phyloP scores from a whole-genome alignment of 2,113 vertebrate genomes.

The Benitochromis conjunctus region DNA sequence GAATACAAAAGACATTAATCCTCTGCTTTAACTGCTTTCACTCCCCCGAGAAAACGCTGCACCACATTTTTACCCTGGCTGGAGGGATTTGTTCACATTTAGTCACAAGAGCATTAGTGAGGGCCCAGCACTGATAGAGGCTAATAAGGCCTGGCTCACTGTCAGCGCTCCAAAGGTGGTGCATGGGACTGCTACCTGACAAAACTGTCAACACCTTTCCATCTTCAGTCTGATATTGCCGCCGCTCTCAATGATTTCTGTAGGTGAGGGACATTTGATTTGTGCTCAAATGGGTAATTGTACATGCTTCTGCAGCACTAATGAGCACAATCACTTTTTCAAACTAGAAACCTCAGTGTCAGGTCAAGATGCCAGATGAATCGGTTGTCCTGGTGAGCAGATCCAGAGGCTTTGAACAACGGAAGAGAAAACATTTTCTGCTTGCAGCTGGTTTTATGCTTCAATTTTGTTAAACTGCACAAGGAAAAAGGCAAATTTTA shows the following conservation, averaged over 20 bases:
- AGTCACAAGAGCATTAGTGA: neutral
- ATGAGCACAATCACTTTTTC: neutral
- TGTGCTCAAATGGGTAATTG: neutral
- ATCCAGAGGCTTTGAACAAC: neutral
- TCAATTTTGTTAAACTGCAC: neutral
- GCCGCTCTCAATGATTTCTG: neutral
- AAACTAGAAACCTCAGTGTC: fast-evolving
- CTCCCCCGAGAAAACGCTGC: neutral
- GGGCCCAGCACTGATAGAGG: neutral
- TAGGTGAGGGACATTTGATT: neutral
- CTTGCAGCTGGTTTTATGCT: neutral
- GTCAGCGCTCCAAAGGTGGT: neutral
- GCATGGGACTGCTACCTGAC: neutral
- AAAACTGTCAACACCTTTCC: neutral
- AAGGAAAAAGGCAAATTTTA: neutral
- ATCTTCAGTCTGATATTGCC: neutral
- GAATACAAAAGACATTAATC: neutral
- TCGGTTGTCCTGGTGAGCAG: neutral
- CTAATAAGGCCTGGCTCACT: neutral
- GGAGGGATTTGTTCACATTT: neutral
- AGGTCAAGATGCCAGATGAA: neutral
- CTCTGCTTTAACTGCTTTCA: neutral
- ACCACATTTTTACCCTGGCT: neutral
- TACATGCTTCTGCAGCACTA: neutral
- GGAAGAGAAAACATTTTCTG: neutral